Evolutionary conservation across 1,140 invertebrate species (phyloP), one percentile per base, ranked within the genome.

Genomic region (Steinernema khuongi): DNA sequence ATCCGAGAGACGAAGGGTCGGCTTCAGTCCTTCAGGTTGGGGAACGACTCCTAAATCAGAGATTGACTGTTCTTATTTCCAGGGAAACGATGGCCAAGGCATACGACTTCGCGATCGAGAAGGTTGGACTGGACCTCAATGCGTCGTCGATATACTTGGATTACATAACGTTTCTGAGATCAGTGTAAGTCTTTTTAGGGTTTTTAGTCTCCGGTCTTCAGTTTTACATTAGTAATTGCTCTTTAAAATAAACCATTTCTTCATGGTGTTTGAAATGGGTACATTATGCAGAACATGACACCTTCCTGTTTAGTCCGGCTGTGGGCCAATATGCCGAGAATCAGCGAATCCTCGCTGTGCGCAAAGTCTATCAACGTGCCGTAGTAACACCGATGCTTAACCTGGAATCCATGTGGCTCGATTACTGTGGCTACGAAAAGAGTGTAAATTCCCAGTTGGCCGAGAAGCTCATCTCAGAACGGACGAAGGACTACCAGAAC

Each of bases 71-170:
- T 74, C 67, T 81, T 78, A 79, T 80, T 88, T 88, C 67, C 86
- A 96, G 95, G 84, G 96, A 99, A 86, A 99, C 97, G 88, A 96
- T 99, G 93, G 95, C 95, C 0, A 94, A 99, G 87, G 96, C 96
- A 0, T 99, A 97, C 85, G 96, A 99, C 87, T 99, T 98, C 89
- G 96, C 97, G 0, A 86, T 99, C 72, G 96, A 99, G 74, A 98
- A 98, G 87, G 97, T 99, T 81, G 97, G 97, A 1, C 92, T 97
- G 91, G 96, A 98, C 81, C 92, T 81, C n/a, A 76, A 78, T 22
- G 71, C 82, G 14, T 67, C 76, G 32, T 72, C 81, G 19, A 77
- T 84, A n/a, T 84, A 83, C 60, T 31, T 41, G 82, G 97, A 99
- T 86, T 99, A 99, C 83, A 93, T 99, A 0, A 91, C 90, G 31